phyloP scores from a whole-genome alignment of 1,140 invertebrate species.

The Drosophila jambulina region DNA sequence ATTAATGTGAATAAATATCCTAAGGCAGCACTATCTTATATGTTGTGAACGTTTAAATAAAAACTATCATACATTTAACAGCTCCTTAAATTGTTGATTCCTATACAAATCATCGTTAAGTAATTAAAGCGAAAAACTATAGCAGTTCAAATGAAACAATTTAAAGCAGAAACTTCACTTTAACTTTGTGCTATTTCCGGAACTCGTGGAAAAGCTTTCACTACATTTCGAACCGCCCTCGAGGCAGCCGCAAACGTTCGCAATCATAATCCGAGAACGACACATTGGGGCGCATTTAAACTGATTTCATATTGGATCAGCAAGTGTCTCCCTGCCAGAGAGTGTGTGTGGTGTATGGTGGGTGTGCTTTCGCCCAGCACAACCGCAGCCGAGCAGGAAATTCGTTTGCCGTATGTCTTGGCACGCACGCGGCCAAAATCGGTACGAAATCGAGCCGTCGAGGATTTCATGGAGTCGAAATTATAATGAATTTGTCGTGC shows the following conservation, averaged over 20 bases:
- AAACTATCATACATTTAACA: too few species aligned
- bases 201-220: conserved; percentile 2
- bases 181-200: neutral
- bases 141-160: neutral
- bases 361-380: conserved; percentile 19
- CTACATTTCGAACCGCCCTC: conserved; percentile 39
- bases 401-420: conserved; percentile 65
- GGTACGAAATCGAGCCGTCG: conserved; percentile 50
- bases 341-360: neutral
- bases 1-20: neutral
- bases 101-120: too few species aligned
- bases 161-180: neutral
- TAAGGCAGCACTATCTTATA: too few species aligned
- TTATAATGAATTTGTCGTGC: conserved; percentile 81
- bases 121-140: neutral
- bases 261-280: conserved; percentile 75
- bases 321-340: conserved; percentile 11
- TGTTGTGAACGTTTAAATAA: too few species aligned
- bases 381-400: conserved; percentile 48
- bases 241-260: conserved; percentile 39
- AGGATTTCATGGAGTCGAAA: conserved; percentile 46
- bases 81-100: too few species aligned
- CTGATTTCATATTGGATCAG: conserved; percentile 74
- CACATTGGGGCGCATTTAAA: conserved; percentile 82
- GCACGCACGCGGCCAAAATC: conserved; percentile 67